Percentiles rank a stretch among this genome's conserved stretches.
These are phyloP conservation scores for Dilophus febrilis DNA, from an alignment of 2,888 invertebrate genomes.

Conservation along the genomic window DNA sequence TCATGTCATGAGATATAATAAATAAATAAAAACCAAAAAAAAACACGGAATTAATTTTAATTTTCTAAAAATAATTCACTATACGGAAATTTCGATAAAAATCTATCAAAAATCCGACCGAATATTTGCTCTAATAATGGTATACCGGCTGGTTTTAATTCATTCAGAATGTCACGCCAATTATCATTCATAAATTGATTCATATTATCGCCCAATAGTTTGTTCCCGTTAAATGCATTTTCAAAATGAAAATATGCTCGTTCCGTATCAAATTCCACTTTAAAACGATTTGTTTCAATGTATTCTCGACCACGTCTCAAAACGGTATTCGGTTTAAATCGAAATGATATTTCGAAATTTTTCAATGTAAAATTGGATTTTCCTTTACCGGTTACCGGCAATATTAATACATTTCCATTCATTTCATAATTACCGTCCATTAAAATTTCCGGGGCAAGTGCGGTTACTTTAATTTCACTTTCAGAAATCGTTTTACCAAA, in stretches of 20 bases:
- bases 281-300: conserved; percentile 15
- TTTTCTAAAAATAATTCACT: conserved; percentile 12
- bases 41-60: too few relatives aligned
- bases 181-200: conserved; percentile 24
- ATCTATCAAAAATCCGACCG: conserved; percentile 11
- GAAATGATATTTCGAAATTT: conserved; percentile 22
- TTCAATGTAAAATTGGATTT: conserved; percentile 11
- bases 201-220: conserved; percentile 5
- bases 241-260: conserved; percentile 6
- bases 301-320: conserved; percentile 18
- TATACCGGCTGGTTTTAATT: conserved; percentile 18
- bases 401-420: conserved; percentile 17
- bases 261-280: conserved; percentile 4
- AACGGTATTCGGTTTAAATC: conserved; percentile 22
- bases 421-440: conserved; percentile 14
- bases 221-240: conserved; percentile 6
- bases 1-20: too few relatives aligned
- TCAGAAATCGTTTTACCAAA: conserved; percentile 21
- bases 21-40: too few relatives aligned
- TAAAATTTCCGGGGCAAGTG: conserved; percentile 8
- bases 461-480: conserved; percentile 26
- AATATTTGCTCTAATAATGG: conserved; percentile 14
- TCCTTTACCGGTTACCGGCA: conserved; percentile 19
- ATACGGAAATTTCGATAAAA: conserved; percentile 18
- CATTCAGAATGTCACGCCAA: conserved; percentile 30